These are phyloP conservation scores for Aphrophora alni DNA, from an alignment of 2,888 invertebrate species.

Conservation along the genomic window DNA sequence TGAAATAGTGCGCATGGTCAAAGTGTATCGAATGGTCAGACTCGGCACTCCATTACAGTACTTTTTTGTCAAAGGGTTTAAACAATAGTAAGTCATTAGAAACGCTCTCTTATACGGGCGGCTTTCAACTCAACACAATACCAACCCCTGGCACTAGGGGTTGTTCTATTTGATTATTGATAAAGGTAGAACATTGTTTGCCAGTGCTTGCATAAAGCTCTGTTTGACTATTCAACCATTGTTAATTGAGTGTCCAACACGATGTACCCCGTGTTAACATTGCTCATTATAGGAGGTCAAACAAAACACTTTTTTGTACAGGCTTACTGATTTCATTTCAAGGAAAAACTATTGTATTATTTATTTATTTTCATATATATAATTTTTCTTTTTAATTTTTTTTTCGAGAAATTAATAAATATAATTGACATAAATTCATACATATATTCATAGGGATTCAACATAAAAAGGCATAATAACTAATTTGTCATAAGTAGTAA, in stretches of 20 bases:
- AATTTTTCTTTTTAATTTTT: no score
- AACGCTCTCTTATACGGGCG: slow-evolving; percentile 6
- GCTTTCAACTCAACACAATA: background rate
- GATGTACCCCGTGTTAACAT: background rate
- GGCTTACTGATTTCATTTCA: background rate
- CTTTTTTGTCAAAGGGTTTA: slow-evolving; percentile 2
- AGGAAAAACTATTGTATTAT: no score
- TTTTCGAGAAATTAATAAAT: no score
- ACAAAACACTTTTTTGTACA: background rate
- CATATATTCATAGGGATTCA: no score
- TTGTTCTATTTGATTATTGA: slow-evolving; percentile 6
- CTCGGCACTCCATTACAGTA: background rate
- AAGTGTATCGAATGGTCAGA: background rate
- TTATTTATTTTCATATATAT: no score
- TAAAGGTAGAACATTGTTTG: slow-evolving; percentile 2
- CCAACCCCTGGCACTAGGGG: background rate
- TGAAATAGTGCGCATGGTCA: background rate
- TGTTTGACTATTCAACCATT: background rate
- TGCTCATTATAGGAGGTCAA: background rate
- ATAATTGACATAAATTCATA: no score
- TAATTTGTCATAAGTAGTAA: no score
- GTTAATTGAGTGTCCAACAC: slow-evolving; percentile 3
- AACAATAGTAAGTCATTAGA: slow-evolving; percentile 9
- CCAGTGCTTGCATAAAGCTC: background rate
- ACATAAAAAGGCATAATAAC: no score